Percentiles rank a stretch among this genome's conserved stretches.
phyloP scores from a whole-genome alignment of 1,140 invertebrate genomes.

The Lasioglossum baleicum region DNA sequence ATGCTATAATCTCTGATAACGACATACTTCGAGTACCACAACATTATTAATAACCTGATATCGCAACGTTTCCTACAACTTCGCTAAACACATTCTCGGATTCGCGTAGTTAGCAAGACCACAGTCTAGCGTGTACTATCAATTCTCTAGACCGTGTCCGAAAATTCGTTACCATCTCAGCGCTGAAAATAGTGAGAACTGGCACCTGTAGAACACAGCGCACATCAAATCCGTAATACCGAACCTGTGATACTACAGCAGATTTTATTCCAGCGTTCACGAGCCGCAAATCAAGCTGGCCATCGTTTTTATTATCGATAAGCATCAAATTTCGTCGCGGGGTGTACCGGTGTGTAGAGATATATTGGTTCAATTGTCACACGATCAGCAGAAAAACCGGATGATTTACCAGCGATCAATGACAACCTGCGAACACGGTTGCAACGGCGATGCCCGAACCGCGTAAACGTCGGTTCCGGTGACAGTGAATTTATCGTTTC shows the following conservation, averaged over 20 bases:
- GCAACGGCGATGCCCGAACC: not conserved
- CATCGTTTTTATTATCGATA: not conserved
- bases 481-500: slow-evolving; percentile 33
- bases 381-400: slow-evolving; percentile 5
- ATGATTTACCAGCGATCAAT: slow-evolving; percentile 9
- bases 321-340: not conserved
- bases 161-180: no score
- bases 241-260: no score
- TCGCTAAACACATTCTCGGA: no score
- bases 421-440: slow-evolving; percentile 2
- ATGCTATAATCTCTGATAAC: not conserved
- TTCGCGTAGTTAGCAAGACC: no score
- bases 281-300: not conserved
- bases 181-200: no score
- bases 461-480: slow-evolving; percentile 23
- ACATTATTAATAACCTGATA: not conserved
- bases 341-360: not conserved
- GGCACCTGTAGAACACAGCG: no score
- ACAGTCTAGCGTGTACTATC: no score
- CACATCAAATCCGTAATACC: no score
- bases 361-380: slow-evolving; percentile 2
- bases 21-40: no score
- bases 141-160: no score
- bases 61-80: no score
- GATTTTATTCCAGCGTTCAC: no score